Base-by-base conservation (phyloP, 2,888 invertebrate species). In the Heliothis peltigera region DNA sequence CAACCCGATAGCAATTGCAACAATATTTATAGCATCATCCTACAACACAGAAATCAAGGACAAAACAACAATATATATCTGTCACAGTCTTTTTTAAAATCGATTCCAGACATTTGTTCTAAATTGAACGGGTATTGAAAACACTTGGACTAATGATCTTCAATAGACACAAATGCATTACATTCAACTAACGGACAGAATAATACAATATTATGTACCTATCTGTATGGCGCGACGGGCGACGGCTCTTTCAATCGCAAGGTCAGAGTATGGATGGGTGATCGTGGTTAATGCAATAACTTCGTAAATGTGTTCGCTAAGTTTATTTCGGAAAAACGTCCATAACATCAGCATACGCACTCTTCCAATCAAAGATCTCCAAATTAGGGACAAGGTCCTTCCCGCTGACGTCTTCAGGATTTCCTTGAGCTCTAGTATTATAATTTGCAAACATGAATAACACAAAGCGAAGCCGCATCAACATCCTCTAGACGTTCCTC, bases 121-220 rank as follows among this genome's bases (percentile, higher is more conserved):
- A 70, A 82, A 86, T 84, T 88, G 87, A 81, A 79, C 79, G 79
- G 83, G 73, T 84, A 89, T 91, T 89, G 89, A 84, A 77, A 82
- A 65, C 89, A 91, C 88, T 91, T 91, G 81, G 73, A 79, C 58
- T 87, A 87, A 90, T 82, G 75, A 84, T 67, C 17, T 64, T 77
- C 83, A 89, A 89, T 91, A 79, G 84, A 83, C 74, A 68, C 81
- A 75, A 80, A 76, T 82, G 82, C 70, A 80, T 70, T 53, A 61
- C 39, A 32, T 49, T 59, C 32, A 53, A 49, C 3, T 35, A 12
- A 47, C 15, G 15, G 43, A 52, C 49, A 44, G 19, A 44, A 22
- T 8, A 15, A 46, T 19, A 46, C 12, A 35, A 35, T 35, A 15
- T 15, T 35, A 35, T 15, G 15, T 28, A n/a, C n/a, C n/a, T n/a